Evolutionary conservation across 2,113 vertebrate species (phyloP), one percentile per base, ranked within the genome.

Genomic region (Ifrita kowaldi): DNA sequence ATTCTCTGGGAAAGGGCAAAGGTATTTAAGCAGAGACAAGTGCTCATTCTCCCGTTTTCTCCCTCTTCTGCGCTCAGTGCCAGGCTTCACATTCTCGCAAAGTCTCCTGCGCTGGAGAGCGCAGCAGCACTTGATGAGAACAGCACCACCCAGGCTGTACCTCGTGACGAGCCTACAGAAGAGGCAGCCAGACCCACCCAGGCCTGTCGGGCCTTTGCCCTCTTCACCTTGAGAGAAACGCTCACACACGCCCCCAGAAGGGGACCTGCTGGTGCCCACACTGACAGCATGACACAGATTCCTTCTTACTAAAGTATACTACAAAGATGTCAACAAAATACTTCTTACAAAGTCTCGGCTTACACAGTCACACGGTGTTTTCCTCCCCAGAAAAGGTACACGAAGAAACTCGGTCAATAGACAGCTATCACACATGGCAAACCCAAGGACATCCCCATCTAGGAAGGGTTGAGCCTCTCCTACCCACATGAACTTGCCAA

Each of bases 111-210:
- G 3, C 27, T 18, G 14, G 3, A 23, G 46, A 39, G 37, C 0
- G 0, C 35, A 47, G 26, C n/a, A 37, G 37, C 33, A 3, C 13
- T 13, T 1, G 21, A 24, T 11, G 24, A n/a, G 22, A 60, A 42
- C 59, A 30, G 64, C 42, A 35, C 27, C 18, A 27, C 4, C 26
- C 33, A 19, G 55, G 55, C 26, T 13, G 17, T 1, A 4, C 14
- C 47, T 57, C 5, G 0, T 1, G 2, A n/a, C 0, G 7, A 59
- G 59, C 22, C 41, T 5, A 5, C 26, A 19, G 44, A 26, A 18
- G n/a, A 15, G n/a, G 16, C 24, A n/a, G 24, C 32, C 57, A 28
- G 8, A n/a, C 27, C 9, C 4, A n/a, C 14, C 8, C 10, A 24
- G 7, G 9, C 15, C 56, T 16, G 28, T 3, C 4, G 1, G 1